Conservation (phyloP, 2,888 invertebrate genomes). For the Stramonita haemastoma region DNA sequence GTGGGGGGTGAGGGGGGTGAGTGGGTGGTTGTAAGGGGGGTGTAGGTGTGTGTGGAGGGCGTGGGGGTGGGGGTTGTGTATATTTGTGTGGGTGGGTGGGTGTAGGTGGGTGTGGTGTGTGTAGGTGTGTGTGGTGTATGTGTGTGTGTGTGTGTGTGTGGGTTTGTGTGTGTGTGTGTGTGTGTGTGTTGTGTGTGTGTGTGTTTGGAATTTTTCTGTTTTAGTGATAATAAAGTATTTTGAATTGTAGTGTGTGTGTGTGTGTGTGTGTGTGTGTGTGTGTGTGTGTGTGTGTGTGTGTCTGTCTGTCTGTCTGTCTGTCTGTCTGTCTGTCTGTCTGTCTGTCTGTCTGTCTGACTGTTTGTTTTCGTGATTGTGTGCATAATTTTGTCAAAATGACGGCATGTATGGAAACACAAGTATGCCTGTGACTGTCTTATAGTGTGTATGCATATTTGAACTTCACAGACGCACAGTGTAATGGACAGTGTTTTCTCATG, state of each 20-base stretch:
- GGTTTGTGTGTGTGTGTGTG: too few relatives aligned
- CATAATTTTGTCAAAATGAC: neutral
- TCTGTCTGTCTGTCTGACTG: neutral
- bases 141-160: constrained; percentile 10
- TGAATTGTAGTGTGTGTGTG: neutral
- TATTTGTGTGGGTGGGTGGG: neutral
- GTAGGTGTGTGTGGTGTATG: constrained; percentile 7
- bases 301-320: neutral
- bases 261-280: constrained; percentile 9
- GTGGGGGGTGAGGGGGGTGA: neutral
- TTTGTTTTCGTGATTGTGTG: neutral
- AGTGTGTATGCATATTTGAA: too few relatives aligned
- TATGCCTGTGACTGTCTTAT: too few relatives aligned
- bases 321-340: neutral
- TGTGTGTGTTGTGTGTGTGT: too few relatives aligned
- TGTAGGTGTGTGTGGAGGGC: neutral
- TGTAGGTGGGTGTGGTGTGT: neutral
- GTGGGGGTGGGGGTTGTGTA: too few relatives aligned
- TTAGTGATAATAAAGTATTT: too few relatives aligned
- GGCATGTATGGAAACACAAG: too few relatives aligned
- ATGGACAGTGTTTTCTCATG: constrained; percentile 43
- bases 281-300: neutral
- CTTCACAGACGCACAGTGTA: too few relatives aligned
- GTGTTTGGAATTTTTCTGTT: too few relatives aligned
- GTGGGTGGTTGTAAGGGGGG: neutral